Evolutionary conservation across 2,888 invertebrate genomes (phyloP), one percentile per base, ranked within the genome.

Genomic region (Andrena chrysosceles): DNA sequence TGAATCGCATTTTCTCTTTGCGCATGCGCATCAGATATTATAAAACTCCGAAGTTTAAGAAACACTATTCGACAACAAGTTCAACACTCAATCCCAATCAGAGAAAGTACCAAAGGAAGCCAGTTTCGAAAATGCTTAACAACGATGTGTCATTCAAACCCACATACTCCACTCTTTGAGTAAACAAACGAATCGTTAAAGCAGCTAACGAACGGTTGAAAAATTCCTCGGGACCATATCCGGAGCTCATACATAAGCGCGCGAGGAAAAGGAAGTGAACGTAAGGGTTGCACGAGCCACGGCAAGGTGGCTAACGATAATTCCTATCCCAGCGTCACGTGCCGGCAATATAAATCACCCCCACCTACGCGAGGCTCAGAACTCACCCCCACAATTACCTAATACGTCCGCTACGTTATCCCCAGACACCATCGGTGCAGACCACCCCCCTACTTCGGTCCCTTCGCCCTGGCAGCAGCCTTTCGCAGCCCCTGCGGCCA

Each of bases 311-410:
- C 91, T 91, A 92, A 93, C 91, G 92, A 92, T 92, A 91, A 93
- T 92, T 93, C 89, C 90, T 90, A 87, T 86, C 56, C 88, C 78
- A 85, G 90, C 91, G 91, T 93, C 93, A 92, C 92, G 92, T 92
- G 91, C 91, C 89, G 81, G 90, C 90, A 90, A 92, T 92, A 93
- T 93, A 92, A 93, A 93, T 93, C 93, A 93, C 90, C 91, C 86
- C 81, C 69, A 64, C 66, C 78, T 69, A 48, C 74, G 48, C 80
- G 52, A 62, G 49, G 60, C 75, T 69, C 83, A 56, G 72, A 86
- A 84, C 89, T 90, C 89, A 84, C 90, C 90, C 89, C 89, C 90
- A 85, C 91, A 91, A 92, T 92, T 92, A 91, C 90, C 91, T 92
- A 91, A 92, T 91, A 91, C 90, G 91, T 88, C 88, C 89, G 91